A percentile compares a stretch with the other conserved stretches of the same genome.
phyloP scores from a whole-genome alignment of 2,888 invertebrate genomes.

The Yponomeuta evonymella region DNA sequence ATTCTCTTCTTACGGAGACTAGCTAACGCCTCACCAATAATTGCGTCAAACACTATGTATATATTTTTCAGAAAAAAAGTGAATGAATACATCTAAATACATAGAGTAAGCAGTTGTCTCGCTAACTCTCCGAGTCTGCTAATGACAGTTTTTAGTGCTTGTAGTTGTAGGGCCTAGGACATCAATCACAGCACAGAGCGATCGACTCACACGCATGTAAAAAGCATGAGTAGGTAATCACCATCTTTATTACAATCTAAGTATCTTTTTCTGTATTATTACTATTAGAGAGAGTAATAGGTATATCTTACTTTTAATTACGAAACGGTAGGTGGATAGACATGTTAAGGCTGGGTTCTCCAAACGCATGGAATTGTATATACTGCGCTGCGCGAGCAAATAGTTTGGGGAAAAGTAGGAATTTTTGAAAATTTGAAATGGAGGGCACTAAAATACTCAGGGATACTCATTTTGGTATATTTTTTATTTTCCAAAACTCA shows the following conservation, averaged over 20 bases:
- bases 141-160: conserved; percentile 15
- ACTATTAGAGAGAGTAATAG: background rate
- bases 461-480: too few relatives aligned
- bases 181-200: conserved; percentile 7
- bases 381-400: too few relatives aligned
- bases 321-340: background rate
- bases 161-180: conserved; percentile 4
- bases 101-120: background rate
- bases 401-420: too few relatives aligned
- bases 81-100: background rate
- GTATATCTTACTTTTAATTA: background rate
- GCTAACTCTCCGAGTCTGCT: background rate
- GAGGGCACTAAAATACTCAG: too few relatives aligned
- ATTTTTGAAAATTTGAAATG: too few relatives aligned
- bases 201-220: conserved; percentile 2
- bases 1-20: too few relatives aligned
- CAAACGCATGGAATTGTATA: too few relatives aligned
- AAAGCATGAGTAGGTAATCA: conserved; percentile 9
- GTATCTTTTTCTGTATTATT: conserved; percentile 7
- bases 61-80: too few relatives aligned
- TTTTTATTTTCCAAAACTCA: too few relatives aligned
- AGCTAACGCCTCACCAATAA: too few relatives aligned
- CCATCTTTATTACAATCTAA: conserved; percentile 11
- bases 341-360: background rate
- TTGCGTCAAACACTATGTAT: too few relatives aligned